Percentiles rank a stretch among this genome's conserved stretches.
Evolutionary conservation across 2,888 invertebrate genomes (phyloP).

Genomic region (Megalurothrips usitatus): DNA sequence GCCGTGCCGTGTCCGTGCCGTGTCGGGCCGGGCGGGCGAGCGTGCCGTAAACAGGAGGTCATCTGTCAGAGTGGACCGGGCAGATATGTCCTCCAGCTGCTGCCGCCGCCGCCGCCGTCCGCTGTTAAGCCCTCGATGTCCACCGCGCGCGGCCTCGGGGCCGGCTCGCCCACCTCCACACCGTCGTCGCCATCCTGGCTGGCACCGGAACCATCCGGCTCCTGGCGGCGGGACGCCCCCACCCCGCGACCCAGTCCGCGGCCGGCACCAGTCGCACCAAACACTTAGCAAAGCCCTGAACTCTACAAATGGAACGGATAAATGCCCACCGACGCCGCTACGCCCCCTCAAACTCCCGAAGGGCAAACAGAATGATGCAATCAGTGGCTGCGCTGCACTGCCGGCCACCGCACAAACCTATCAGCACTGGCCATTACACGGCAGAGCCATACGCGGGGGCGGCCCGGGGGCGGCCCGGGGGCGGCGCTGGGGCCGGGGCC

Average conservation of each 20-base stretch:
- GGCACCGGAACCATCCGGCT: not conserved
- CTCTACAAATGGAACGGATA: too few relatives aligned
- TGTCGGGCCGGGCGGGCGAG: not conserved
- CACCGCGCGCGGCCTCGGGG: not conserved
- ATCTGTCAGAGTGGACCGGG: not conserved
- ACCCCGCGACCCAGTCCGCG: not conserved
- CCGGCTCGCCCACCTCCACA: not conserved
- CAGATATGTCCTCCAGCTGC: not conserved
- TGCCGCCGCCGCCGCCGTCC: not conserved
- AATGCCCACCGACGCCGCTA: too few relatives aligned
- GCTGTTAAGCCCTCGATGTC: not conserved
- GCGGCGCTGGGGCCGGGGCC: too few relatives aligned
- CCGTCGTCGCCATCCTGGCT: not conserved
- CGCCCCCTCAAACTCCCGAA: too few relatives aligned
- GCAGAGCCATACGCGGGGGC: too few relatives aligned
- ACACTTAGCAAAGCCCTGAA: too few relatives aligned
- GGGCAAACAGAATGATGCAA: too few relatives aligned
- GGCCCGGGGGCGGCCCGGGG: too few relatives aligned
- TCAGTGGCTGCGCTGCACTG: too few relatives aligned
- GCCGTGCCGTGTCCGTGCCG: not conserved
- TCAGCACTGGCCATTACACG: too few relatives aligned
- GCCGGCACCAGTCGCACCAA: too few relatives aligned
- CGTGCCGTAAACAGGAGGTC: slow-evolving; percentile 16
- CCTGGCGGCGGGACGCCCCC: not conserved
- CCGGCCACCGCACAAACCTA: too few relatives aligned